Evolutionary conservation across 2,113 vertebrate genomes (phyloP).

Genomic region (Ovibos moschatus): DNA sequence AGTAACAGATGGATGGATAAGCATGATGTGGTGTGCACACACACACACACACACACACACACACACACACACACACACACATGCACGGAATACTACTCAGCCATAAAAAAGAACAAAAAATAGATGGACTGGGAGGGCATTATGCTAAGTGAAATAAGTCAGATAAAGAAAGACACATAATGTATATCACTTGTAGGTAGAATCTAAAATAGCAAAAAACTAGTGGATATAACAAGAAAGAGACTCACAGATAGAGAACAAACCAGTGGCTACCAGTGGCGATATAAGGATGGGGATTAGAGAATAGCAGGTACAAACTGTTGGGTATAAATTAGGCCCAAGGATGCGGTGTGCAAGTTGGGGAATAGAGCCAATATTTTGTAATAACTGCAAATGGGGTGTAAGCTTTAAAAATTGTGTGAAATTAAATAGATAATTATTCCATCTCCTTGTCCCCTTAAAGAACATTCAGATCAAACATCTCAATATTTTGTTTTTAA

Average conservation of each 20-base stretch:
- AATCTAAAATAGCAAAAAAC: neutral
- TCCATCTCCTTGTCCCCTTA: neutral
- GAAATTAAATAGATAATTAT: neutral
- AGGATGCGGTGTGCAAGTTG: neutral
- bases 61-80: neutral
- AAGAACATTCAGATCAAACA: neutral
- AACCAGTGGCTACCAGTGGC: neutral
- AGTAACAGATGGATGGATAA: neutral
- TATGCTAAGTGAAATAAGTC: neutral
- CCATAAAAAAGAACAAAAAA: neutral
- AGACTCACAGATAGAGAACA: neutral
- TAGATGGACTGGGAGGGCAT: neutral
- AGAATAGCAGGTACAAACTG: accelerated
- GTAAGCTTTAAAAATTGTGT: neutral
- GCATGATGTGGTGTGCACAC: neutral
- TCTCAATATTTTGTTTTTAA: slow-evolving; percentile 1
- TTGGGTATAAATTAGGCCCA: neutral
- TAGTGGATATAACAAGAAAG: neutral
- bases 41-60: neutral
- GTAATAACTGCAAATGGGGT: neutral
- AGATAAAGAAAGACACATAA: neutral
- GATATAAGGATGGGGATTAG: accelerated
- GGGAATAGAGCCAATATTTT: neutral
- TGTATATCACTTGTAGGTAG: neutral
- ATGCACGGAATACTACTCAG: neutral